Conservation (phyloP, 2,113 vertebrate genomes). For the Sigmodon hispidus region DNA sequence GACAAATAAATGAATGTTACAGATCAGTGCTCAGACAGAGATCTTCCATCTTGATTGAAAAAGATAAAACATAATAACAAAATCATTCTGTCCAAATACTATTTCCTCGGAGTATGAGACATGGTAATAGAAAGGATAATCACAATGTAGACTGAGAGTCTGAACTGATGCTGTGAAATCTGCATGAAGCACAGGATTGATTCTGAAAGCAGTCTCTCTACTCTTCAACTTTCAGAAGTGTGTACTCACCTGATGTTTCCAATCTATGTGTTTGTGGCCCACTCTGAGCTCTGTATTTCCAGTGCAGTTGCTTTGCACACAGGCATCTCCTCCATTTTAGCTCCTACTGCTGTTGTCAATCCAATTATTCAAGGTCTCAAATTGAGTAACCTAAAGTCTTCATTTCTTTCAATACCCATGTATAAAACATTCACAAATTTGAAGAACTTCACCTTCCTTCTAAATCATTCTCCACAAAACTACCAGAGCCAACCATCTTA, state of each 20-base stretch:
- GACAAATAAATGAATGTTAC: neutral
- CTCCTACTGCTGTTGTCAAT: neutral
- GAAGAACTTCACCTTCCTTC: neutral
- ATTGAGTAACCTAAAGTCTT: neutral
- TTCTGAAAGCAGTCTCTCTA: neutral
- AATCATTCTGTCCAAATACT: neutral
- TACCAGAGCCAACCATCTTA: neutral
- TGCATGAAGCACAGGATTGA: neutral
- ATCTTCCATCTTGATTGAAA: neutral
- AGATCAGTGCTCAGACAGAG: neutral
- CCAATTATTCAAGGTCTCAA: neutral
- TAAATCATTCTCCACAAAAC: neutral
- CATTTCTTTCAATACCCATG: neutral
- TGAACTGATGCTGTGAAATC: neutral
- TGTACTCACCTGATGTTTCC: neutral
- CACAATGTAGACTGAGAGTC: neutral
- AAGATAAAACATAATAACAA: neutral
- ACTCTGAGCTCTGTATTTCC: neutral
- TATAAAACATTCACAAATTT: neutral
- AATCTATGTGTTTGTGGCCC: neutral
- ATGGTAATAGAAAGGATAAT: neutral
- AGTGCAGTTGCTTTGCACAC: neutral
- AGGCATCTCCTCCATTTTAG: neutral
- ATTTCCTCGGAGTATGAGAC: neutral
- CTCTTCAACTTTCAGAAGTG: neutral